Conservation (phyloP, 2,113 vertebrate species). For the Electrona antarctica region DNA sequence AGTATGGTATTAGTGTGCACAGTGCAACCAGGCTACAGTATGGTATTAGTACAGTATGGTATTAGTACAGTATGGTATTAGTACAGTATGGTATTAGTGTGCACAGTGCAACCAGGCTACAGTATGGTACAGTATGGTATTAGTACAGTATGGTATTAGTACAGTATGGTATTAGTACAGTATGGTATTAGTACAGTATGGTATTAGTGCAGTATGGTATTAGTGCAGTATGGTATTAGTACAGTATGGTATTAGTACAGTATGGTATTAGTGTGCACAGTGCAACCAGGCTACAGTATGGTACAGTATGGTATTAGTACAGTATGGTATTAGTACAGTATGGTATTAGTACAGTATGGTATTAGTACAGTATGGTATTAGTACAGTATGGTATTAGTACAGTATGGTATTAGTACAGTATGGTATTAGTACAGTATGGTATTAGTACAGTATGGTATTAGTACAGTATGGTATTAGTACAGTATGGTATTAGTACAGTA, state of each 20-base stretch:
- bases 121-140: neutral
- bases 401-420: neutral
- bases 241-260: too few relatives aligned
- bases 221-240: neutral
- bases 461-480: neutral
- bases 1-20: neutral
- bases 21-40: neutral
- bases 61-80: too few relatives aligned
- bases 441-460: neutral
- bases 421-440: too few relatives aligned
- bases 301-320: neutral
- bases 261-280: neutral
- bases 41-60: neutral
- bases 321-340: too few relatives aligned
- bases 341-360: neutral
- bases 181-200: too few relatives aligned
- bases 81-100: neutral
- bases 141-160: too few relatives aligned
- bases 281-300: slow-evolving; percentile 4
- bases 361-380: neutral
- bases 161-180: neutral
- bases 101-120: neutral
- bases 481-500: too few relatives aligned
- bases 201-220: neutral
- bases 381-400: too few relatives aligned